A percentile compares a stretch with the other conserved stretches of the same genome.
Evolutionary conservation across 1,140 invertebrate genomes (phyloP).

Genomic region (Drosophila repletoides): DNA sequence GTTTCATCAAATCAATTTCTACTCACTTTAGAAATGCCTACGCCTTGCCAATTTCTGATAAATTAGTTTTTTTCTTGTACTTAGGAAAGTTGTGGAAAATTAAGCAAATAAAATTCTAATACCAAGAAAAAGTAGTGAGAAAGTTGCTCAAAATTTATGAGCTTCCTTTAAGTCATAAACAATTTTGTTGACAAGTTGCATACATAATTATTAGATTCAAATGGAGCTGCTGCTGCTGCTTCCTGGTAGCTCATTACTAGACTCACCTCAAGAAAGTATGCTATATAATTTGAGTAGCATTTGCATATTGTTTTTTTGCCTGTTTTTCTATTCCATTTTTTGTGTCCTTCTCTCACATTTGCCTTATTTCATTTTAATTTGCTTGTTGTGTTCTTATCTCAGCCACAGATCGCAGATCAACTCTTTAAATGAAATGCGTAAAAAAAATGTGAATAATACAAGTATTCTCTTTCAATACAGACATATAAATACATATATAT

Average conservation of each 20-base stretch:
- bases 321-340: slow-evolving; percentile 5
- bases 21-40: too few relatives aligned
- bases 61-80: too few relatives aligned
- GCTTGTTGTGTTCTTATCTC: slow-evolving; percentile 50
- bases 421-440: slow-evolving; percentile 56
- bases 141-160: too few relatives aligned
- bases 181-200: not conserved
- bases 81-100: too few relatives aligned
- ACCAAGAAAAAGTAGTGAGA: too few relatives aligned
- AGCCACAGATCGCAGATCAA: slow-evolving; percentile 48
- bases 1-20: too few relatives aligned
- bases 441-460: slow-evolving; percentile 22
- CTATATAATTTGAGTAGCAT: slow-evolving; percentile 24
- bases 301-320: slow-evolving; percentile 37
- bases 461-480: too few relatives aligned
- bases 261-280: slow-evolving; percentile 10
- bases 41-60: too few relatives aligned
- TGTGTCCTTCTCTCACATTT: slow-evolving; percentile 24
- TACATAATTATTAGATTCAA: slow-evolving; percentile 23
- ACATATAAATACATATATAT: too few relatives aligned
- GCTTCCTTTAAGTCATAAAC: not conserved
- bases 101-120: too few relatives aligned
- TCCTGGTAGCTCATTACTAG: slow-evolving; percentile 16
- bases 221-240: not conserved
- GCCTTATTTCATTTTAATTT: slow-evolving; percentile 70